Conservation (phyloP, 2,113 vertebrate genomes). For the Indicator indicator region DNA sequence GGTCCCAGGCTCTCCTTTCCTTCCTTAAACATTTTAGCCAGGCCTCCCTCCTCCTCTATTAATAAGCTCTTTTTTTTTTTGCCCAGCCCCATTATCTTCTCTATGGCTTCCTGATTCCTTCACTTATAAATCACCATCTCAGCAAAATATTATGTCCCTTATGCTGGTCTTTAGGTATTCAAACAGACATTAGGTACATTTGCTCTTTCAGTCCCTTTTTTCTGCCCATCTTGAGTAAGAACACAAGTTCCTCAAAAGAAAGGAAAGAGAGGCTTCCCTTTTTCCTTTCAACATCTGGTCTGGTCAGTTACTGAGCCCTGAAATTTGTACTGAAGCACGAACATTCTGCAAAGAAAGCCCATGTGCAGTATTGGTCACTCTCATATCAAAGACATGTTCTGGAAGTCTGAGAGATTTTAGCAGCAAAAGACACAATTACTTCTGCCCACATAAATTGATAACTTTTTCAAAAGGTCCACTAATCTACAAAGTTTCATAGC, state of each 20-base stretch:
- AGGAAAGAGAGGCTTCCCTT: neutral
- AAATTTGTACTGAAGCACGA: neutral
- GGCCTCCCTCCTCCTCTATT: neutral
- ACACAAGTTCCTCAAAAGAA: neutral
- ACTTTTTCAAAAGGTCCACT: neutral
- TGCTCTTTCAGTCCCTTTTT: neutral
- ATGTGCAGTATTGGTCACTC: neutral
- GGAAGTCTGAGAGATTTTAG: neutral
- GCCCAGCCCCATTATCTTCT: neutral
- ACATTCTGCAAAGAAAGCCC: neutral
- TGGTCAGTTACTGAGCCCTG: neutral
- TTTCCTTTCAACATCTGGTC: neutral
- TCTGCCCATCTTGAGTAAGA: neutral
- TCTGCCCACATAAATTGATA: neutral
- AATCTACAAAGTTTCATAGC: neutral
- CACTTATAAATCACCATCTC: neutral
- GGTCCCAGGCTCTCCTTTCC: neutral
- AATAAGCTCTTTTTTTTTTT: neutral
- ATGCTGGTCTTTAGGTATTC: neutral
- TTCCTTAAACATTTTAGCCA: neutral
- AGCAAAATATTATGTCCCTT: neutral
- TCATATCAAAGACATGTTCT: neutral
- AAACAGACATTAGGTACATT: neutral
- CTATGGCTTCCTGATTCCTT: neutral
- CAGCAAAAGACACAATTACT: neutral